Conservation (phyloP, 2,888 invertebrate genomes). For the Leucozona laternaria region DNA sequence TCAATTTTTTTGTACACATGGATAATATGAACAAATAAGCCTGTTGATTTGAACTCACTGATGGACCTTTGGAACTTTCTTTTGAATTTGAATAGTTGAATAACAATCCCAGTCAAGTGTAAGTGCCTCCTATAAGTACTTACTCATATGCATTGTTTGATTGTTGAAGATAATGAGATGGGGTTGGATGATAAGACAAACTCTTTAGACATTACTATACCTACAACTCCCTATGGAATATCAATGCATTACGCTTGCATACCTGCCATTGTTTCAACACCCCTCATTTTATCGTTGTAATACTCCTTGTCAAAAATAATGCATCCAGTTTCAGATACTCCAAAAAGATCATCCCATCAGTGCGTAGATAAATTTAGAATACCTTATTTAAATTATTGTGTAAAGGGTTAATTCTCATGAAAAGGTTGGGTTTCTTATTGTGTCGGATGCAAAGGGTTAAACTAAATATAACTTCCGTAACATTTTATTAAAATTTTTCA, state of each 20-base stretch:
- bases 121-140: too few relatives aligned
- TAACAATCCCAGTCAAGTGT: too few relatives aligned
- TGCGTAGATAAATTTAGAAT: constrained; percentile 64
- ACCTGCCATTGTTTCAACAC: constrained; percentile 65
- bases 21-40: too few relatives aligned
- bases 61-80: too few relatives aligned
- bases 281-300: constrained; percentile 15
- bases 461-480: constrained; percentile 60
- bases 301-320: constrained; percentile 9
- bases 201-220: neutral
- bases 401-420: constrained; percentile 49
- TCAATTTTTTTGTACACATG: too few relatives aligned
- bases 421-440: constrained; percentile 36
- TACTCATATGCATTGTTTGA: neutral
- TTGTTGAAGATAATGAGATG: neutral
- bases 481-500: neutral
- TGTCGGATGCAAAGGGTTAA: constrained; percentile 38
- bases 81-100: too few relatives aligned
- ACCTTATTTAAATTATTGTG: constrained; percentile 29
- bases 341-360: constrained; percentile 16
- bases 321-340: constrained; percentile 8
- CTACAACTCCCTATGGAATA: constrained; percentile 80
- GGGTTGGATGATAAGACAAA: constrained; percentile 38
- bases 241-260: constrained; percentile 81
- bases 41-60: too few relatives aligned